A percentile compares a stretch with the other conserved stretches of the same genome.
phyloP scores from a whole-genome alignment of 2,888 invertebrate genomes.

The Acrobeloides nanus region DNA sequence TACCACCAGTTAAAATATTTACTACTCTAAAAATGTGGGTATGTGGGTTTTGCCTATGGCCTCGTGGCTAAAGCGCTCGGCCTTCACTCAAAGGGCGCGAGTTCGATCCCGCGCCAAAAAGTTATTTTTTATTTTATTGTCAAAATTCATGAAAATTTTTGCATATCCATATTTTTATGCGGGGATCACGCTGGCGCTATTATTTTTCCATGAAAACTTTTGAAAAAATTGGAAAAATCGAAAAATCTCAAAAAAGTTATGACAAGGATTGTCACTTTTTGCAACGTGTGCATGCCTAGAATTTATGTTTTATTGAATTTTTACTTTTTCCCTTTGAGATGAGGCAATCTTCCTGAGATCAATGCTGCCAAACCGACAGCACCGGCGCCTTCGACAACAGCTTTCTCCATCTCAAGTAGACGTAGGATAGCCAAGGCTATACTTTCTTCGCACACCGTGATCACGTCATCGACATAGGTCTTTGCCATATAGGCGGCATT shows the following conservation, averaged over 20 bases:
- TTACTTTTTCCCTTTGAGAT: constrained; percentile 68
- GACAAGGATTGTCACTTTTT: constrained; percentile 6
- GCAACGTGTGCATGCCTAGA: too few relatives aligned
- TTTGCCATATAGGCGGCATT: constrained; percentile 73
- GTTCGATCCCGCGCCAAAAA: too few relatives aligned
- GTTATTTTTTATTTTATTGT: too few relatives aligned
- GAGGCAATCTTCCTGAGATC: constrained; percentile 71
- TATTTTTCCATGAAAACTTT: too few relatives aligned
- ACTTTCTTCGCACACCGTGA: constrained; percentile 55
- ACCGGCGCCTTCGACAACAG: constrained; percentile 83
- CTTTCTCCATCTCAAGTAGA: constrained; percentile 57
- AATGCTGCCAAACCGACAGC: constrained; percentile 78
- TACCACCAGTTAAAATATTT: constrained; percentile 58
- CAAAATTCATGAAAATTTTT: too few relatives aligned
- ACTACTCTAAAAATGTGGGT: constrained; percentile 55
- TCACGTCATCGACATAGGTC: constrained; percentile 64
- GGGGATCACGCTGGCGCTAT: too few relatives aligned
- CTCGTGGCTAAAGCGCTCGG: too few relatives aligned
- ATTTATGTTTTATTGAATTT: constrained; percentile 57
- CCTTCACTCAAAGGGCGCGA: too few relatives aligned
- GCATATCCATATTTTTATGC: too few relatives aligned
- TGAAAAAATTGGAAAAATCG: too few relatives aligned
- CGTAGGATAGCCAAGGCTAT: constrained; percentile 59
- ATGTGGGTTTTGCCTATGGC: not conserved
- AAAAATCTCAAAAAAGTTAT: constrained; percentile 17